Evolutionary conservation across 2,113 vertebrate species (phyloP).

Genomic region (Athene noctua): DNA sequence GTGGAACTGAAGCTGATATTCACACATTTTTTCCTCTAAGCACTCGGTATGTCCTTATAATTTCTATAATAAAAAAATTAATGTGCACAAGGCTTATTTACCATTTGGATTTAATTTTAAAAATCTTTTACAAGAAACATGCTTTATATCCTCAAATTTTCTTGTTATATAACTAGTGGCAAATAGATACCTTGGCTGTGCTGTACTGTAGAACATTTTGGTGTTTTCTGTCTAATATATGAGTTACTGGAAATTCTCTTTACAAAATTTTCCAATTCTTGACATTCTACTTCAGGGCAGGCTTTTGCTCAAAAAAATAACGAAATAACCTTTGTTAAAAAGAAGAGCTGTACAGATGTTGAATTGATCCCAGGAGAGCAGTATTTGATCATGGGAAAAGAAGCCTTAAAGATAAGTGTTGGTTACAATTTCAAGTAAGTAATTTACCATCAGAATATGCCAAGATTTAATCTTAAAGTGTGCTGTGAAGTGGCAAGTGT

Average conservation of each 20-base stretch:
- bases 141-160: neutral
- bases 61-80: neutral
- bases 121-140: neutral
- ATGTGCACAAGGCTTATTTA: neutral
- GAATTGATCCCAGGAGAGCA: conserved; percentile 72
- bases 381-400: conserved; percentile 88
- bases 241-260: neutral
- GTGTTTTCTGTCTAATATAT: neutral
- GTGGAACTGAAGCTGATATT: neutral
- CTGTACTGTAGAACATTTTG: neutral
- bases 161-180: neutral
- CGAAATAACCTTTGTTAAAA: conserved; percentile 84
- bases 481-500: neutral
- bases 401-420: conserved; percentile 73
- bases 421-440: conserved; percentile 74
- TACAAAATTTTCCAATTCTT: neutral
- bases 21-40: neutral
- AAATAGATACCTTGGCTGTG: neutral
- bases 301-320: conserved; percentile 62
- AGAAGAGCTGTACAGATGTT: conserved; percentile 77
- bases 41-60: neutral
- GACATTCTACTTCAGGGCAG: conserved; percentile 59
- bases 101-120: neutral
- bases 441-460: neutral
- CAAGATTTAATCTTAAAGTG: neutral